phyloP scores from a whole-genome alignment of 1,140 invertebrate species.

The Pissodes strobi region DNA sequence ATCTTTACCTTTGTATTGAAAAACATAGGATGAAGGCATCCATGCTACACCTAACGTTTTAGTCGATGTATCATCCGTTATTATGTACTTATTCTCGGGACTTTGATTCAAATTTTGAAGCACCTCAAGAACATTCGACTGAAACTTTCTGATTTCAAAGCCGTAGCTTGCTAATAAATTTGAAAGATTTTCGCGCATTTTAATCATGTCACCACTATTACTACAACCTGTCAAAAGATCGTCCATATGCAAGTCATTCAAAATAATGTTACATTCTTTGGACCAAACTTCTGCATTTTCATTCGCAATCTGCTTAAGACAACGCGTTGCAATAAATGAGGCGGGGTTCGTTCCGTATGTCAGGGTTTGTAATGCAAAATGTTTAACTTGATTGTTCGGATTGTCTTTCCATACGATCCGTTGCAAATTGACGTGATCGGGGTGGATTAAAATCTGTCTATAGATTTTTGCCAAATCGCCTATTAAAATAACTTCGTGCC shows the following conservation, averaged over 20 bases:
- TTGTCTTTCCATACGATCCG: conserved; percentile 51
- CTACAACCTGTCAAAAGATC: conserved; percentile 54
- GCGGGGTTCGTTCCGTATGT: conserved; percentile 50
- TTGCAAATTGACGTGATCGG: conserved; percentile 47
- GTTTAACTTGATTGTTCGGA: conserved; percentile 29
- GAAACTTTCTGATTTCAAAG: conserved; percentile 44
- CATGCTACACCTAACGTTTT: conserved; percentile 41
- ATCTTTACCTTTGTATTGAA: background rate
- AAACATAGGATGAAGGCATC: conserved; percentile 8
- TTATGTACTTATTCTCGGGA: conserved; percentile 22
- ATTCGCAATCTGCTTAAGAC: conserved; percentile 46
- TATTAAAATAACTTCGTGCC: conserved; percentile 43
- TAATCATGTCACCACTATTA: conserved; percentile 23
- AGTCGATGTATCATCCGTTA: conserved; percentile 23
- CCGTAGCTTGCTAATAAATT: conserved; percentile 29
- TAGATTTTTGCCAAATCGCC: conserved; percentile 57
- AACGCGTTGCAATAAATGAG: conserved; percentile 48
- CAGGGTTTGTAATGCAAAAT: conserved; percentile 43
- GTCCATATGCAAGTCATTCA: conserved; percentile 57
- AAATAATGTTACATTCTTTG: conserved; percentile 41
- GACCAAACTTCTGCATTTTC: conserved; percentile 40
- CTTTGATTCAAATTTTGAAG: background rate
- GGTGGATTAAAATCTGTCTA: conserved; percentile 45
- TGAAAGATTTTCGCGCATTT: conserved; percentile 34
- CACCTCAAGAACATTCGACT: conserved; percentile 29